A percentile compares a stretch with the other conserved stretches of the same genome.
Conservation (phyloP, 2,888 invertebrate genomes). For the Odontothrips loti region DNA sequence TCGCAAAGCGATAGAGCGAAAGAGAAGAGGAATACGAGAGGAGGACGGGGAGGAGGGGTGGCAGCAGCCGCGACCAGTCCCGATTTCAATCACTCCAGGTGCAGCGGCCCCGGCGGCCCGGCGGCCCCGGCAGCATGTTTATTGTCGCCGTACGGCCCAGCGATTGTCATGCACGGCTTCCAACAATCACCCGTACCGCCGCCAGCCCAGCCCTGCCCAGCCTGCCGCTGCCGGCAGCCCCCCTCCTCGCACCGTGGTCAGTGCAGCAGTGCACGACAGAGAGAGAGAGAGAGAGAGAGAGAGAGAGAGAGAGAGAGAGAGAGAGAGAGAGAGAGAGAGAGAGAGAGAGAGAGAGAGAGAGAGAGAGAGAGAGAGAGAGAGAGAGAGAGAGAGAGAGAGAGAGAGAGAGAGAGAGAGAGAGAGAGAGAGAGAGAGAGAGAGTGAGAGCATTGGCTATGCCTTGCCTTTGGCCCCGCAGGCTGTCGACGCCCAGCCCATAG, state of each 20-base stretch:
- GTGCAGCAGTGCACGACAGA: too few relatives aligned
- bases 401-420: too few relatives aligned
- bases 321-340: too few relatives aligned
- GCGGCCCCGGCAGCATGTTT: too few relatives aligned
- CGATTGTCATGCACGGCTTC: slow-evolving; percentile 21
- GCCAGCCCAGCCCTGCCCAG: not conserved
- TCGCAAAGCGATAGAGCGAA: not conserved
- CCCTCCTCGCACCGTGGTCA: not conserved
- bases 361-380: too few relatives aligned
- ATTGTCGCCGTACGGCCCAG: not conserved
- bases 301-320: too few relatives aligned
- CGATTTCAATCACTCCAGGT: slow-evolving; percentile 21
- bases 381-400: too few relatives aligned
- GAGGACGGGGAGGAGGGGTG: not conserved
- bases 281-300: too few relatives aligned
- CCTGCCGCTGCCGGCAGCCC: not conserved
- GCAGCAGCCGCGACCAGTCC: not conserved
- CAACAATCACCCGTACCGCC: slow-evolving; percentile 8
- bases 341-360: too few relatives aligned
- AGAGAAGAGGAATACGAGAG: too few relatives aligned
- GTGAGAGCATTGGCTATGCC: too few relatives aligned
- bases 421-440: too few relatives aligned
- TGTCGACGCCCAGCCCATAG: not conserved
- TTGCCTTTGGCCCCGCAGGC: not conserved
- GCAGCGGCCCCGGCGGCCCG: not conserved